phyloP scores from a whole-genome alignment of 2,888 invertebrate genomes.

The Thysanoteuthis rhombus region DNA sequence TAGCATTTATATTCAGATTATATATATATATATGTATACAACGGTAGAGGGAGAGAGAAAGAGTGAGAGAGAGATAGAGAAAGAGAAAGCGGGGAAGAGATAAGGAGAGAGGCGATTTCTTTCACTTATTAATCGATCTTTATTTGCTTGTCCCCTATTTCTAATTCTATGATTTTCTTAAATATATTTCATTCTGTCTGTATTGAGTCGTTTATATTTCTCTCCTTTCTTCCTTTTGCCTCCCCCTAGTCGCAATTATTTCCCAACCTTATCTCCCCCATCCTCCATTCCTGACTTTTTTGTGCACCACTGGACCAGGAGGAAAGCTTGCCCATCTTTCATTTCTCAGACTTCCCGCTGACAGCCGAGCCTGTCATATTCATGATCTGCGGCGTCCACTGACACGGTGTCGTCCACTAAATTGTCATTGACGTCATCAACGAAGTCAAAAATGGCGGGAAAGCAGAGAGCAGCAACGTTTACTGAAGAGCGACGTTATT shows the following conservation, averaged over 20 bases:
- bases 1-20: too few species aligned
- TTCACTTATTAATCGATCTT: background rate
- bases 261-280: background rate
- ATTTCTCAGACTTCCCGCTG: background rate
- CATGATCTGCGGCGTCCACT: background rate
- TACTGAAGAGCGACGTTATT: background rate
- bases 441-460: background rate
- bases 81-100: background rate
- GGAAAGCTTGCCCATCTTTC: background rate
- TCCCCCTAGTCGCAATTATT: background rate
- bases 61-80: background rate
- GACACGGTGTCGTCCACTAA: background rate
- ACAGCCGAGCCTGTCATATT: background rate
- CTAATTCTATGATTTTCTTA: too few species aligned
- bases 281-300: background rate
- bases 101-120: background rate
- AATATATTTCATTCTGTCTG: background rate
- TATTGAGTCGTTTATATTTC: background rate
- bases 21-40: too few species aligned
- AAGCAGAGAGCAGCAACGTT: background rate
- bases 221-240: background rate
- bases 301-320: background rate
- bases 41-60: background rate
- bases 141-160: background rate
- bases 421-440: background rate